Evolutionary conservation across 2,888 invertebrate species (phyloP), one percentile per base, ranked within the genome.

Genomic region (Tillus elongatus): DNA sequence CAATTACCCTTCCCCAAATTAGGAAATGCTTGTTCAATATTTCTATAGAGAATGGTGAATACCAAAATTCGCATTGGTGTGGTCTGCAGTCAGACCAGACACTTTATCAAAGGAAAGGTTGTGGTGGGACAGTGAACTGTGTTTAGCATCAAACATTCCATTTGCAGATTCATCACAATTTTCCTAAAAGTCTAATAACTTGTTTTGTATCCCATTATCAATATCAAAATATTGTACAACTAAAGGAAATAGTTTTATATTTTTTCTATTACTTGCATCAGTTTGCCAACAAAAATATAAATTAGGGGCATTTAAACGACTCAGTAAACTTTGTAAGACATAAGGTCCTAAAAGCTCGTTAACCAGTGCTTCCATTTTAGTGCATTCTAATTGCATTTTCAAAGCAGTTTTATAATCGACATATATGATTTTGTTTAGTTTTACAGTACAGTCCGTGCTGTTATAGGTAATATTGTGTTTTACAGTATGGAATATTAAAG

Each of bases 21-120:
- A 24, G 43, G 45, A 10, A 41, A 37, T 13, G 37, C 30, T 9
- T 40, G 10, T 45, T 35, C n/a, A 26, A 47, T 43, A 42, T 48
- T 45, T 28, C 15, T 43, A 37, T 33, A 46, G 35, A 19, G 43
- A 45, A 35, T 49, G 45, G n/a, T 43, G 16, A 10, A 33, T 15
- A 11, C 43, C 44, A 52, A 53, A 56, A 54, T 56, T 56, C 9
- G 53, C 44, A 50, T 57, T 58, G 3, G 41, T 43, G 40, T 57
- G 54, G 35, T 56, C 55, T 35, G 56, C 57, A 48, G 56, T 58
- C 6, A 58, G 31, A 4, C 50, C 52, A 47, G 54, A 54, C 13
- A 31, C 31, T 31, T 40, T 30, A 41, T 51, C 13, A 31, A 53
- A 54, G 14, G 49, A 42, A n/a, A 57, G 19, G 14, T 53, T 44